Evolutionary conservation across 2,888 invertebrate genomes (phyloP), one percentile per base, ranked within the genome.

Genomic region (Clitarchus hookeri): DNA sequence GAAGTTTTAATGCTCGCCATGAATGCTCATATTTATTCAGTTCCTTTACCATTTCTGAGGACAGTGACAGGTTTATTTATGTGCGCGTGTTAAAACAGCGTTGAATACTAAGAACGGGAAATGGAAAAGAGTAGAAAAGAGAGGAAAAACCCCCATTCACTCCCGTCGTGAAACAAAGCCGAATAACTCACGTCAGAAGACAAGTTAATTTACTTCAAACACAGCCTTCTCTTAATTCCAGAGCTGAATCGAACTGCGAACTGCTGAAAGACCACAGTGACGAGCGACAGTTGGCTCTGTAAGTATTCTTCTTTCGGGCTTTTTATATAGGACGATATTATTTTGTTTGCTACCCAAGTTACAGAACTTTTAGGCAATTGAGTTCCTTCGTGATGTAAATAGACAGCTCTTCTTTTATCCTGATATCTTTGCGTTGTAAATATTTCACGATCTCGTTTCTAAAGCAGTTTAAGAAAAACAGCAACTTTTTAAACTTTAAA

Each of bases 151-250:
- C 0, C 0, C 2, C 53, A 53, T n/a, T 65, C 65, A 6, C 8
- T 48, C 48, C 65, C 65, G 16, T 65, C 65, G 16, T 23, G 65
- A 65, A 65, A 65, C 65, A 65, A 65, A 65, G 16, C 65, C 65
- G 65, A 65, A 65, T 65, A 65, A 65, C 65, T 65, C 65, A 65
- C 3, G 65, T 19, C 65, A 23, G 65, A 65, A 65, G 65, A 65
- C 65, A 65, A 65, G 65, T 65, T 65, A 65, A 65, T 65, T 65
- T 65, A 65, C 65, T 65, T 65, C n/a, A 65, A 65, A 65, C 65
- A 65, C n/a, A 65, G 65, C n/a, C 19, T 65, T 65, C n/a, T 23
- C n/a, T 6, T n/a, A n/a, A 65, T 19, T 16, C 53, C 3, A 4
- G 23, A 23, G 0, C 16, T 65, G 8, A 65, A 65, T 9, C 0